A percentile compares a stretch with the other conserved stretches of the same genome.
Evolutionary conservation across 2,797 vertebrate species (phyloP).

Genomic region (Anas bernieri): DNA sequence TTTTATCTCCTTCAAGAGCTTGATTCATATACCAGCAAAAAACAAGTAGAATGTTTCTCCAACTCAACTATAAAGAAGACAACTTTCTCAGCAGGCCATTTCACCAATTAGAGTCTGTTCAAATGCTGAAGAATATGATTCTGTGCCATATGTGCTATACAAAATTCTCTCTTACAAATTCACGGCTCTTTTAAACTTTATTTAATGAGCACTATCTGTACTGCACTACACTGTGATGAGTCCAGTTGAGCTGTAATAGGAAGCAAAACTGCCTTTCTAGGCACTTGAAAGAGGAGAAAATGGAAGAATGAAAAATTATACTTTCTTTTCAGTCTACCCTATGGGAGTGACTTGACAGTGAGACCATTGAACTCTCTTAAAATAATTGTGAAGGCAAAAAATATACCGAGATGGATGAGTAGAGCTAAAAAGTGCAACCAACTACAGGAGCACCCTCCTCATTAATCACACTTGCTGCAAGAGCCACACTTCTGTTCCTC

Average conservation of each 20-base stretch:
- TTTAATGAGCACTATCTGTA: not conserved
- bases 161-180: not conserved
- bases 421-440: not conserved
- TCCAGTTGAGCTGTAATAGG: not conserved
- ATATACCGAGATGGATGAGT: not conserved
- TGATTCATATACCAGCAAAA: not conserved
- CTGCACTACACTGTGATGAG: not conserved
- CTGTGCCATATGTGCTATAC: not conserved
- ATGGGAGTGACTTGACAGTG: not conserved
- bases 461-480: not conserved
- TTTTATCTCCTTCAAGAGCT: not conserved
- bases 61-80: not conserved
- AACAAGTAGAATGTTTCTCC: not conserved
- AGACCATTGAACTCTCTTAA: not conserved
- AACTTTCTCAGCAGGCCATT: not conserved
- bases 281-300: not conserved
- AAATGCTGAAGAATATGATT: not conserved
- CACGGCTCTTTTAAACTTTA: not conserved
- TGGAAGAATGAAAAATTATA: not conserved
- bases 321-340: not conserved
- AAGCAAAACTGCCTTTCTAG: not conserved
- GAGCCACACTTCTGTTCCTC: not conserved
- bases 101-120: not conserved
- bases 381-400: not conserved
- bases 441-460: not conserved